Evolutionary conservation across 2,888 invertebrate species (phyloP).

Genomic region (Mesorhabditis spiculigera): DNA sequence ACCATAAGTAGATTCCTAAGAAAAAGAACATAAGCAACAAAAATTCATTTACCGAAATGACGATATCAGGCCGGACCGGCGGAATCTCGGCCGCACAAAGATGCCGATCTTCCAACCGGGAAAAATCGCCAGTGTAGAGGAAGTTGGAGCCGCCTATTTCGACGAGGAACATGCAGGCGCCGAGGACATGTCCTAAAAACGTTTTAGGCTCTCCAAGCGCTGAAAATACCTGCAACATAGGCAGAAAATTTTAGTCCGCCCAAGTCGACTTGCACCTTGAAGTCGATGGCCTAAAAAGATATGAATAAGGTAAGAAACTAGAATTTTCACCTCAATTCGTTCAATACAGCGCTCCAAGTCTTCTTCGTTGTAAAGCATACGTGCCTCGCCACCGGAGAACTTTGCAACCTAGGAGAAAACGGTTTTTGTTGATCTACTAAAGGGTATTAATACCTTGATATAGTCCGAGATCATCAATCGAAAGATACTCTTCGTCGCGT

Average conservation of each 20-base stretch:
- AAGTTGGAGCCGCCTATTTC: conserved; percentile 77
- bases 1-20: conserved; percentile 93
- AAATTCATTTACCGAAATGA: conserved; percentile 74
- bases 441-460: conserved; percentile 72
- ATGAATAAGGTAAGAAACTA: neutral
- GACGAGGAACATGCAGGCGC: conserved; percentile 99
- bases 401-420: conserved; percentile 34
- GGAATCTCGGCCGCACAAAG: conserved; percentile 99
- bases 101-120: conserved; percentile 95
- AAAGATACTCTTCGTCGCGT: conserved; percentile 98
- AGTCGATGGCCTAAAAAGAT: conserved; percentile 65
- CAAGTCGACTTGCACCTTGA: conserved; percentile 88
- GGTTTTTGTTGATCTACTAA: neutral
- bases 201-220: neutral
- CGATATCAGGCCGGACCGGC: conserved; percentile 87
- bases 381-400: conserved; percentile 44
- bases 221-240: conserved; percentile 79
- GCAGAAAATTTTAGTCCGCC: conserved; percentile 93
- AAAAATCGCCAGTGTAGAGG: conserved; percentile 87
- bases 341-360: conserved; percentile 97
- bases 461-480: conserved; percentile 97
- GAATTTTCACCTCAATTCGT: conserved; percentile 89
- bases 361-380: conserved; percentile 89
- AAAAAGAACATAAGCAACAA: conserved; percentile 10
- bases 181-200: conserved; percentile 76